Evolutionary conservation across 2,888 invertebrate genomes (phyloP), one percentile per base, ranked within the genome.

Genomic region (Melolontha melolontha): DNA sequence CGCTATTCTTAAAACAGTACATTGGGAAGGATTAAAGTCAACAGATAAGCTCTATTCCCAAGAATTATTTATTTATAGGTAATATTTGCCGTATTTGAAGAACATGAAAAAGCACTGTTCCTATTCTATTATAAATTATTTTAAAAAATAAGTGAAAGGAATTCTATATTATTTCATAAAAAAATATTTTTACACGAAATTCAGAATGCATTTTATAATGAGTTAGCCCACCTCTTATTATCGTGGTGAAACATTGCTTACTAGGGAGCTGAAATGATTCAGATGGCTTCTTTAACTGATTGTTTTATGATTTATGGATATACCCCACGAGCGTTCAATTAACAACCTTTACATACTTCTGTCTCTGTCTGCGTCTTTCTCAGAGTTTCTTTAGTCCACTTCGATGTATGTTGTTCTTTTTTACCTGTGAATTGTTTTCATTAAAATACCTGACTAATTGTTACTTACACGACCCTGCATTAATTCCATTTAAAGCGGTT

Each of bases 361-460:
- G 29, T 54, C 54, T 40, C 17, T 8, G 39, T 54, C 14, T 5
- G 40, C 29, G 40, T 54, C 40, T 17, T 39, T 40, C 54, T 39
- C 40, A 16, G 54, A n/a, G 44, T 44, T 6, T 41, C n/a, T n/a
- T 41, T 11, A 16, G 16, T 10, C 54, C 16, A 16, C 39, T 34
- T 40, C 39, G 2, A 17, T 16, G 40, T 40, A 54, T 44, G 34
- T 66, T 39, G 65, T 63, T 67, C 55, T 52, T 71, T 65, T 71
- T 74, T 74, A 72, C 73, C 72, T 73, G 74, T 69, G 70, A 74
- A 54, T 54, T 54, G 54, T 70, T 69, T 74, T 73, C 71, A 74
- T 74, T 74, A 74, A 71, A 71, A 74, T 74, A 68, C 74, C 71
- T 72, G 62, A 70, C 73, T 74, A 74, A 74, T 73, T 74, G 71